Evolutionary conservation across 2,888 invertebrate species (phyloP), one percentile per base, ranked within the genome.

Genomic region (Augiades crinisus): DNA sequence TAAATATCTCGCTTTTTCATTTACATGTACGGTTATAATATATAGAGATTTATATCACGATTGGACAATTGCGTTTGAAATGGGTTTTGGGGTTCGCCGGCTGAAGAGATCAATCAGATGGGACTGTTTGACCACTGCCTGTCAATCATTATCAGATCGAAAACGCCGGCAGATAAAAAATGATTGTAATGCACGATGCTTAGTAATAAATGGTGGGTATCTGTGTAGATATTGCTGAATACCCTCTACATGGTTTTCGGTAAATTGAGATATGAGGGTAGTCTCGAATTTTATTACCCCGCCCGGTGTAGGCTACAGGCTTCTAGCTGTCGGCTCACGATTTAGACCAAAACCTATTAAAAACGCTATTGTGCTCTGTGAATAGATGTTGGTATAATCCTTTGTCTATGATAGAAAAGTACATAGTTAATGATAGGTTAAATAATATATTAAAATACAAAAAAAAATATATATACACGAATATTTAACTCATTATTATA

Each of bases 381-480:
- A 74, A 78, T 86, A 86, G 82, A 81, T 82, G 82, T 84, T 75
- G 83, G 84, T 82, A 78, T 83, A 84, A 86, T 85, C 83, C 81
- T 81, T 34, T 84, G 81, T 87, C 84, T 89, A 83, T 78, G 72
- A 80, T 84, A 84, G 81, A 78, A 71, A 84, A 84, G 81, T 84
- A 87, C 86, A 87, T 86, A 81, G 81, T 81, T 51, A 80, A 80
- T 50, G 43, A 79, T 86, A 87, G 84, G 79, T 77, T 79, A 73
- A 51, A 76, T 73, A 76, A 85, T 78, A 79, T 80, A 81, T 78
- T 72, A 78, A 69, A 84, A 88, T 82, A 86, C 75, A 83, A 88
- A 89, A 87, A 89, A 89, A 89, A 88, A 89, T 88, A 89, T 88
- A 89, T 88, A 88, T 86, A 89, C 88, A 87, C 84, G 66, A 80